A percentile compares a stretch with the other conserved stretches of the same genome.
phyloP scores from a whole-genome alignment of 2,797 vertebrate genomes.

The Eutrigla gurnardus region DNA sequence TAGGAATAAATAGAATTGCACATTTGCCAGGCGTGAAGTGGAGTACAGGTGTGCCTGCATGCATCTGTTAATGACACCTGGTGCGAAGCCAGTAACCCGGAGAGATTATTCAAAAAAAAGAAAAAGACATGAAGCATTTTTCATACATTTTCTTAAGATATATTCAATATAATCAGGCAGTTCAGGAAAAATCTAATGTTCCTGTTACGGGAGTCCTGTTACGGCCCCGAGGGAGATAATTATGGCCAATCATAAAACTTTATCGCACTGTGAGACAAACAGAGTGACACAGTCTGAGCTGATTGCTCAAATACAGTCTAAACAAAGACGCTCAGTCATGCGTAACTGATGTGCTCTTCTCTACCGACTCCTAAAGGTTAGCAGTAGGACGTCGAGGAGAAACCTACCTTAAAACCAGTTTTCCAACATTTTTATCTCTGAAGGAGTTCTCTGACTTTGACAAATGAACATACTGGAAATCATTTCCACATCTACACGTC shows the following conservation, averaged over 20 bases:
- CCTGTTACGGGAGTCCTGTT: conserved; percentile 24
- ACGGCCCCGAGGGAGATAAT: conserved; percentile 56
- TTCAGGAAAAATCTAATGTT: conserved; percentile 26
- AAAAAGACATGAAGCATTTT: not conserved
- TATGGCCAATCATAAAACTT: conserved; percentile 69
- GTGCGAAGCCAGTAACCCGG: conserved; percentile 9
- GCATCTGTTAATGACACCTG: conserved; percentile 47
- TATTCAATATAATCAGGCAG: conserved; percentile 15
- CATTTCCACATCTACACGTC: not conserved
- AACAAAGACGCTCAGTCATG: conserved; percentile 61
- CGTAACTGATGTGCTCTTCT: conserved; percentile 59
- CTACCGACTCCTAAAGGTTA: conserved; percentile 54
- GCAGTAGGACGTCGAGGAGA: conserved; percentile 18
- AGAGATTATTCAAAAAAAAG: conserved; percentile 6
- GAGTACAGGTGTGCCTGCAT: conserved; percentile 45
- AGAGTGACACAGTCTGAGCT: conserved; percentile 53
- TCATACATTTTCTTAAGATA: conserved; percentile 2
- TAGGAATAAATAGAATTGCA: conserved; percentile 15
- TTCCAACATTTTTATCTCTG: conserved; percentile 31
- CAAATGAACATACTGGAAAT: conserved; percentile 12
- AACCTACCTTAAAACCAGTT: conserved; percentile 33
- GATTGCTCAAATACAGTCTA: conserved; percentile 67
- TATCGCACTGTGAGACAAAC: conserved; percentile 59
- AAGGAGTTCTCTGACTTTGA: not conserved
- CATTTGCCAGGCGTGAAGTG: conserved; percentile 9